These are phyloP conservation scores for Rhabdornis inornatus DNA, from an alignment of 2,113 vertebrate genomes.

Conservation along the genomic window DNA sequence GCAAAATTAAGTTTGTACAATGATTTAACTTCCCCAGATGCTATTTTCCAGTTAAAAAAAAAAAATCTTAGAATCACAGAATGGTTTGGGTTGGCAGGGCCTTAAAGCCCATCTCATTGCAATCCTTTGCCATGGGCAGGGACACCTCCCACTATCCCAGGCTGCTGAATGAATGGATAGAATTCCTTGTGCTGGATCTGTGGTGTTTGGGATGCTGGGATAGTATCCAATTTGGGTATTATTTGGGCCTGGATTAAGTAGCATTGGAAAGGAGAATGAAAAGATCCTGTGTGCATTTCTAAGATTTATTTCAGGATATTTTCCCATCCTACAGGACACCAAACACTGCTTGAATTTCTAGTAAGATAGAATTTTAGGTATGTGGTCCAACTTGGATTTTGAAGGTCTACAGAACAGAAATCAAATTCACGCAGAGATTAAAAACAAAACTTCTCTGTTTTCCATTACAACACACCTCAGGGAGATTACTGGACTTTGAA, in stretches of 20 bases:
- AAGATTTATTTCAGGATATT: background rate
- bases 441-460: background rate
- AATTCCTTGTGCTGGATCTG: background rate
- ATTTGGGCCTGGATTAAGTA: background rate
- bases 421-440: background rate
- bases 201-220: background rate
- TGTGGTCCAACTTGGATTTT: background rate
- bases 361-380: background rate
- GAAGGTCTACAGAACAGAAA: background rate
- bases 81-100: background rate
- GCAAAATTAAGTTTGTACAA: background rate
- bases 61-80: background rate
- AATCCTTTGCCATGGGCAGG: background rate
- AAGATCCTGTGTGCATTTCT: background rate
- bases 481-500: background rate
- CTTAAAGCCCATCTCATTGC: background rate
- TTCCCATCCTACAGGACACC: background rate
- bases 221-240: fast-evolving
- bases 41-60: background rate
- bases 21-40: background rate
- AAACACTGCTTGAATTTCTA: background rate
- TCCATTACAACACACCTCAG: background rate
- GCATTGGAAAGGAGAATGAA: background rate
- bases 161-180: background rate
- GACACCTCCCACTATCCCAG: background rate